A percentile compares a stretch with the other conserved stretches of the same genome.
phyloP scores from a whole-genome alignment of 2,888 invertebrate genomes.

The Chydorus sphaericus region DNA sequence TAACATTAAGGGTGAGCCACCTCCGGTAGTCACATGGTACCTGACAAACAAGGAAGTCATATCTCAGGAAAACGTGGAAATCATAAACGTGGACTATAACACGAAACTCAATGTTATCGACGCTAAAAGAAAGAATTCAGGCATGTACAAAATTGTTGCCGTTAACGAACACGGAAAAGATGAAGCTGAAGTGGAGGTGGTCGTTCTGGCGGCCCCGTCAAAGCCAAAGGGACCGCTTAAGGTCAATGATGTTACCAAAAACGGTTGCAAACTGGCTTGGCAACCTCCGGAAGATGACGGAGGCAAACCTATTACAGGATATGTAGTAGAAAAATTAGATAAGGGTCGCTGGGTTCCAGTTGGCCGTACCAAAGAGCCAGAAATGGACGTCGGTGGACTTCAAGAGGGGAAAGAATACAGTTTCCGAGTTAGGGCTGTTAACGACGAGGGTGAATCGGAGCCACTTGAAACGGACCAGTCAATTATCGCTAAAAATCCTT shows the following conservation, averaged over 20 bases:
- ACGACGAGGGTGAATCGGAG: constrained; percentile 89
- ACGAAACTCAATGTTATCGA: constrained; percentile 71
- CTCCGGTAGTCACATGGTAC: constrained; percentile 84
- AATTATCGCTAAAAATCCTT: constrained; percentile 91
- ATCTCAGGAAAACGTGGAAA: constrained; percentile 52
- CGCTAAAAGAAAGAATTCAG: constrained; percentile 66
- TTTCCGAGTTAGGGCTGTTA: constrained; percentile 83
- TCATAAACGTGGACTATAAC: constrained; percentile 77
- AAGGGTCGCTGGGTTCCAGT: constrained; percentile 88
- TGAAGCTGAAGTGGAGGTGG: constrained; percentile 84
- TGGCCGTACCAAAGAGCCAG: constrained; percentile 67
- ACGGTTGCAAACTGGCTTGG: constrained; percentile 80
- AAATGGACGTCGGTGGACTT: constrained; percentile 73
- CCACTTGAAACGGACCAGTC: constrained; percentile 81
- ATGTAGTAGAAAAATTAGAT: constrained; percentile 86
- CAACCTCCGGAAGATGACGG: constrained; percentile 89
- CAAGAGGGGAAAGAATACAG: constrained; percentile 87
- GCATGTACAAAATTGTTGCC: constrained; percentile 75
- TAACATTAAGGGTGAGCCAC: constrained; percentile 88
- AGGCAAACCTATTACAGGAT: constrained; percentile 82
- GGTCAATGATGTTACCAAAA: constrained; percentile 74
- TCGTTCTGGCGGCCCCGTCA: constrained; percentile 68
- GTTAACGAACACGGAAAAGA: constrained; percentile 83
- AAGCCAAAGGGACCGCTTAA: constrained; percentile 80
- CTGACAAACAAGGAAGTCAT: constrained; percentile 57